A percentile compares a stretch with the other conserved stretches of the same genome.
phyloP scores from a whole-genome alignment of 2,113 vertebrate species.

The Aramus guarauna region DNA sequence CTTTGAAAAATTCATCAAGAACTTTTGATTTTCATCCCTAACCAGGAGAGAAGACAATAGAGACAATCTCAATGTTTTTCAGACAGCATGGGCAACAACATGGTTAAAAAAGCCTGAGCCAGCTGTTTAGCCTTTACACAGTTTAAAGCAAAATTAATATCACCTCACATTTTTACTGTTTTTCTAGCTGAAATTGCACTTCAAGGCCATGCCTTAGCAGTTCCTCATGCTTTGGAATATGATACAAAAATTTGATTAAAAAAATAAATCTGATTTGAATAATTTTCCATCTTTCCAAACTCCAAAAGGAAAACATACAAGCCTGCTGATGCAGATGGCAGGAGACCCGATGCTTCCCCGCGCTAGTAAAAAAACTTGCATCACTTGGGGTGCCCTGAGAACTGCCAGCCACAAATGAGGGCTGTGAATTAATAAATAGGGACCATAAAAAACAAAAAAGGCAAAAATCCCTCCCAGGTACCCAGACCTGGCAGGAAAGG shows the following conservation, averaged over 20 bases:
- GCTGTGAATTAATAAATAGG: neutral
- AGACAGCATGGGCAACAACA: neutral
- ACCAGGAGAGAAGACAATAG: neutral
- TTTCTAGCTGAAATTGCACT: neutral
- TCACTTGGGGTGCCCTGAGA: neutral
- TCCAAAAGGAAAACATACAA: rapidly evolving
- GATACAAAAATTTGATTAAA: neutral
- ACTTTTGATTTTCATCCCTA: neutral
- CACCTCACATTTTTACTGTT: rapidly evolving
- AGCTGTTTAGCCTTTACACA: neutral
- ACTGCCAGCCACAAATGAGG: neutral
- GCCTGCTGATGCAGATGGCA: neutral
- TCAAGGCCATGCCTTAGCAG: neutral
- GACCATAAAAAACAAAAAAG: too few relatives aligned
- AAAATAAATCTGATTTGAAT: neutral
- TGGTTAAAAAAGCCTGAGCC: neutral
- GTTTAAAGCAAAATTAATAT: neutral
- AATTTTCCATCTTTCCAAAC: neutral
- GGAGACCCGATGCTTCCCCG: neutral
- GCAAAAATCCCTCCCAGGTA: neutral
- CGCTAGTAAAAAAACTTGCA: neutral
- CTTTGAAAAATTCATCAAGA: neutral
- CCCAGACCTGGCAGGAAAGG: rapidly evolving
- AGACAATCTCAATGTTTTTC: neutral
- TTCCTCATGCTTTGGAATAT: neutral